phyloP scores from a whole-genome alignment of 2,888 invertebrate genomes.

The Leptopterna dolabrata region DNA sequence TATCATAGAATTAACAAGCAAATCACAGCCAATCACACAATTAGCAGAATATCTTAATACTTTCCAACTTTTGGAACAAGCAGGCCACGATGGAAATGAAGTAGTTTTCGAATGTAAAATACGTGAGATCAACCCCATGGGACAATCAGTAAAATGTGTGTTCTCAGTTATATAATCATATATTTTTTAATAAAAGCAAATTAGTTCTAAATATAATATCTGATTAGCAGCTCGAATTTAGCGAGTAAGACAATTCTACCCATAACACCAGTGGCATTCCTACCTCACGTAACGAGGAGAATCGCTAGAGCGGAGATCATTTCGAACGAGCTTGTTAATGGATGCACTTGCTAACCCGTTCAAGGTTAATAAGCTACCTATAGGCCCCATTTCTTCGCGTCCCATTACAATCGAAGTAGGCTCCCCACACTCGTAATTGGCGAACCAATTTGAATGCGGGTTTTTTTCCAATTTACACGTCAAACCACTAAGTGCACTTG shows the following conservation, averaged over 20 bases:
- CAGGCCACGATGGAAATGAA: too few species aligned
- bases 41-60: too few species aligned
- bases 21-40: too few species aligned
- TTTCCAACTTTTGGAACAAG: too few species aligned
- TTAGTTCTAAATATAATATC: too few species aligned
- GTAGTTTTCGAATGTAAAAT: too few species aligned
- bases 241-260: not conserved
- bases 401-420: not conserved
- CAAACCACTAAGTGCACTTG: not conserved
- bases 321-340: not conserved
- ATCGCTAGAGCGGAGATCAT: not conserved
- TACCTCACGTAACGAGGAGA: not conserved
- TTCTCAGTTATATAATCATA: too few species aligned
- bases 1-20: too few species aligned
- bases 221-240: not conserved
- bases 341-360: not conserved
- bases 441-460: not conserved
- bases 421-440: not conserved
- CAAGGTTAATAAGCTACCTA: slow-evolving; percentile 1
- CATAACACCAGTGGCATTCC: not conserved
- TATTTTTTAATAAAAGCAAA: too few species aligned
- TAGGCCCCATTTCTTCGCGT: not conserved
- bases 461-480: not conserved
- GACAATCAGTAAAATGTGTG: too few species aligned
- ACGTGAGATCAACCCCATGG: too few species aligned